Evolutionary conservation across 2,797 vertebrate species (phyloP).

Genomic region (Uromys caudimaculatus): DNA sequence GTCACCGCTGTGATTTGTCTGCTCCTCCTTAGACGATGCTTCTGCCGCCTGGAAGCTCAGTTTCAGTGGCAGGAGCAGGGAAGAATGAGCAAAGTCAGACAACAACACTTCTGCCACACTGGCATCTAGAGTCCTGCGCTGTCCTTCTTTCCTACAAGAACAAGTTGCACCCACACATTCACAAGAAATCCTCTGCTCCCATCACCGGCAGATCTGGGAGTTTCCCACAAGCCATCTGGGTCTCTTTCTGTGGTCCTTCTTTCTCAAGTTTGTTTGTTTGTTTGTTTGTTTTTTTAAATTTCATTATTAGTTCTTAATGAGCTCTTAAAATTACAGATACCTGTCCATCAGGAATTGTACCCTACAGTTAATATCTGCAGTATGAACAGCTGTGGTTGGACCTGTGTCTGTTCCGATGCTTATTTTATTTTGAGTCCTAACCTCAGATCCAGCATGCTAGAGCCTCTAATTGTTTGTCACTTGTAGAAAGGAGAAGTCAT

Average conservation of each 20-base stretch:
- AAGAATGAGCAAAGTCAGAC: background rate
- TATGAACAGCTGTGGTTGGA: background rate
- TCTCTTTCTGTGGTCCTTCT: conserved; percentile 15
- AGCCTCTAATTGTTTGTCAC: background rate
- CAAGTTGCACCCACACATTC: conserved; percentile 56
- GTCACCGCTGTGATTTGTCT: background rate
- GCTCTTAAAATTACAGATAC: conserved; percentile 7
- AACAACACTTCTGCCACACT: background rate
- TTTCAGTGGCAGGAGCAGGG: background rate
- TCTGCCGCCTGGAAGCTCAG: background rate
- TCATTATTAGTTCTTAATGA: conserved; percentile 21
- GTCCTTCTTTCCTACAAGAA: conserved; percentile 48
- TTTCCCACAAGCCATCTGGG: conserved; percentile 65
- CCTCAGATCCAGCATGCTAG: background rate
- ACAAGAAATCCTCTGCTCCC: conserved; percentile 32
- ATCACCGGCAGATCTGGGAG: conserved; percentile 33
- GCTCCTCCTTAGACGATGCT: background rate
- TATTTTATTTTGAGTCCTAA: background rate
- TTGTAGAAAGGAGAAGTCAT: background rate
- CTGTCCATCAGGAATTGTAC: background rate
- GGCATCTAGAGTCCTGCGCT: background rate
- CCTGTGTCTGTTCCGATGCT: background rate
- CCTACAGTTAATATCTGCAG: background rate
- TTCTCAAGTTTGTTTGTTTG: background rate
- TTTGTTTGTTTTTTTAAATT: background rate